Percentiles rank a stretch among this genome's conserved stretches.
These are phyloP conservation scores for Andrena camellia DNA, from an alignment of 2,888 invertebrate species.

Conservation along the genomic window DNA sequence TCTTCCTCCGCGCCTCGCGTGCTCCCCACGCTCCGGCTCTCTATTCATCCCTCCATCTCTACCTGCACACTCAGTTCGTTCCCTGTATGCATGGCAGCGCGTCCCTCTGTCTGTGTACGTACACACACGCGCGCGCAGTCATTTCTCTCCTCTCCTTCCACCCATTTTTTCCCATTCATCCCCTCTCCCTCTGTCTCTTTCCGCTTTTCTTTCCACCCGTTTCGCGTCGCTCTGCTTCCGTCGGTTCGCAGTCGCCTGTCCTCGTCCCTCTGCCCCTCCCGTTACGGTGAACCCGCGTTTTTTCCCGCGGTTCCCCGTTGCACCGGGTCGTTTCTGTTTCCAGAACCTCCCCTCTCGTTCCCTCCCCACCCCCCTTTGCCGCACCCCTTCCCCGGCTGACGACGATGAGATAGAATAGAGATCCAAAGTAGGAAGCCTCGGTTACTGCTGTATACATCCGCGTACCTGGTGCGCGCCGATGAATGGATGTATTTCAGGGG, in stretches of 20 bases:
- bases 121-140: not conserved
- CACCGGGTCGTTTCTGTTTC: slow-evolving; percentile 54
- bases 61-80: slow-evolving; percentile 29
- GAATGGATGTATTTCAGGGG: slow-evolving; percentile 77
- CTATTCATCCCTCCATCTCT: slow-evolving; percentile 47
- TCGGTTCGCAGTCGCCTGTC: not conserved
- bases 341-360: slow-evolving; percentile 27
- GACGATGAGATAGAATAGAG: slow-evolving; percentile 53
- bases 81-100: not conserved
- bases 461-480: slow-evolving; percentile 65
- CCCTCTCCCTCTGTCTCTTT: not conserved
- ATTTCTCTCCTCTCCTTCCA: slow-evolving; percentile 15
- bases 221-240: slow-evolving; percentile 16
- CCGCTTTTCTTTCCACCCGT: slow-evolving; percentile 9
- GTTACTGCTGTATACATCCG: slow-evolving; percentile 66
- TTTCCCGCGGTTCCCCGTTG: slow-evolving; percentile 26
- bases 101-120: not conserved
- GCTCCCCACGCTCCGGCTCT: slow-evolving; percentile 47
- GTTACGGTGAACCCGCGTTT: slow-evolving; percentile 20
- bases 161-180: slow-evolving; percentile 23
- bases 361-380: too few species aligned
- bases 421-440: slow-evolving; percentile 48
- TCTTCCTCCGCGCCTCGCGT: slow-evolving; percentile 49
- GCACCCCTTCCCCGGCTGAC: slow-evolving; percentile 21
- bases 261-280: not conserved